Conservation (phyloP, 2,113 vertebrate species). For the Nettapus auritus region DNA sequence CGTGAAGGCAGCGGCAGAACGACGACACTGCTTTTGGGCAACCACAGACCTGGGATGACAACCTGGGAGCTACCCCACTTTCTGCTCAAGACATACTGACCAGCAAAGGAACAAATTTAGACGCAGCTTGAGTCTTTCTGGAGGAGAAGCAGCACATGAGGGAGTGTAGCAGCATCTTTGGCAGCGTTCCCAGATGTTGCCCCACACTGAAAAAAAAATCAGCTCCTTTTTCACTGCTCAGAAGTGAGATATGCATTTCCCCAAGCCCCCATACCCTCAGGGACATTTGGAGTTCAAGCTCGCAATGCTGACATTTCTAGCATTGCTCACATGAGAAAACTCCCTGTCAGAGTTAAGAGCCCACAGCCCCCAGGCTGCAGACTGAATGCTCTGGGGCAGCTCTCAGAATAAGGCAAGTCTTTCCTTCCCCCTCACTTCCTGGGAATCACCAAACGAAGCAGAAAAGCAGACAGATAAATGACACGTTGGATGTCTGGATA, state of each 20-base stretch:
- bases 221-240: background rate
- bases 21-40: background rate
- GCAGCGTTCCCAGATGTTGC: background rate
- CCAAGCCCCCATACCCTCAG: background rate
- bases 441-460: background rate
- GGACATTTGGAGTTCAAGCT: background rate
- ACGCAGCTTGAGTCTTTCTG: background rate
- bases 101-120: background rate
- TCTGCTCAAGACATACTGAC: background rate
- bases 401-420: background rate
- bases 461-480: background rate
- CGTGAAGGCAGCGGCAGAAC: background rate
- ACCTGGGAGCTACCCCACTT: fast-evolving
- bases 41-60: background rate
- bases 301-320: background rate
- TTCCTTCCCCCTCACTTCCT: background rate
- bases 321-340: background rate
- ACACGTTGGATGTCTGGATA: fast-evolving
- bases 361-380: background rate
- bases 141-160: background rate
- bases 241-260: background rate
- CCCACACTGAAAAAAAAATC: background rate
- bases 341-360: background rate
- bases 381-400: background rate
- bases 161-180: background rate